A percentile compares a stretch with the other conserved stretches of the same genome.
phyloP scores from a whole-genome alignment of 2,888 invertebrate genomes.

The Argyresthia goedartella region DNA sequence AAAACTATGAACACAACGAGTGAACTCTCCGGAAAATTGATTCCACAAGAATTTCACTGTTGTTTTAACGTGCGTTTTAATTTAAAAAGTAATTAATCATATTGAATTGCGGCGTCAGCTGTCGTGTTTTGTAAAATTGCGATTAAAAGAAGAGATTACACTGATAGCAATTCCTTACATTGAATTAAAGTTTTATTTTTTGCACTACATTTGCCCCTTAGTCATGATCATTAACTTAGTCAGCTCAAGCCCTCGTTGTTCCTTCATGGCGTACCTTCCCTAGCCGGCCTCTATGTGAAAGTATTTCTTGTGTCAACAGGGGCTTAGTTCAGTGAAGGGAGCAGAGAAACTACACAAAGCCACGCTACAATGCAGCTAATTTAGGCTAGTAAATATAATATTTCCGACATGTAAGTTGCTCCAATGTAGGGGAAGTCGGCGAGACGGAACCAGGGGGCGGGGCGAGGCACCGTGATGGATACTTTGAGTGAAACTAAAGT shows the following conservation, averaged over 20 bases:
- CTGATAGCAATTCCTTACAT: too few species aligned
- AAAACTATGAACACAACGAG: slow-evolving; percentile 23
- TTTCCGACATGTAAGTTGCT: background rate
- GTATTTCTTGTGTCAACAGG: too few species aligned
- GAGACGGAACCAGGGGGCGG: slow-evolving; percentile 34
- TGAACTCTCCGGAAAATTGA: background rate
- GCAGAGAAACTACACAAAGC: too few species aligned
- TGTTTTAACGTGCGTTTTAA: background rate
- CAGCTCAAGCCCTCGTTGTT: too few species aligned
- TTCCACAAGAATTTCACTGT: slow-evolving; percentile 1
- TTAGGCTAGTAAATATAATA: background rate
- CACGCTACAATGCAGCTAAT: too few species aligned
- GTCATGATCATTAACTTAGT: too few species aligned
- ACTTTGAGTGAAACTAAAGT: slow-evolving; percentile 52
- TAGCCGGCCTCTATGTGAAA: too few species aligned
- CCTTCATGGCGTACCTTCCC: too few species aligned
- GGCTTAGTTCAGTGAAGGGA: too few species aligned
- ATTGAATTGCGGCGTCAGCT: slow-evolving; percentile 1
- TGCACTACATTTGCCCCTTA: too few species aligned
- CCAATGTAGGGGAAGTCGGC: slow-evolving; percentile 6
- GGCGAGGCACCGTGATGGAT: slow-evolving; percentile 52
- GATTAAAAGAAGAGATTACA: background rate
- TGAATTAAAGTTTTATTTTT: too few species aligned
- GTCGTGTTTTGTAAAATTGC: background rate
- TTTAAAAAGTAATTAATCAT: slow-evolving; percentile 3